Conservation (phyloP, 2,888 invertebrate species). For the Mythimna ferrago region DNA sequence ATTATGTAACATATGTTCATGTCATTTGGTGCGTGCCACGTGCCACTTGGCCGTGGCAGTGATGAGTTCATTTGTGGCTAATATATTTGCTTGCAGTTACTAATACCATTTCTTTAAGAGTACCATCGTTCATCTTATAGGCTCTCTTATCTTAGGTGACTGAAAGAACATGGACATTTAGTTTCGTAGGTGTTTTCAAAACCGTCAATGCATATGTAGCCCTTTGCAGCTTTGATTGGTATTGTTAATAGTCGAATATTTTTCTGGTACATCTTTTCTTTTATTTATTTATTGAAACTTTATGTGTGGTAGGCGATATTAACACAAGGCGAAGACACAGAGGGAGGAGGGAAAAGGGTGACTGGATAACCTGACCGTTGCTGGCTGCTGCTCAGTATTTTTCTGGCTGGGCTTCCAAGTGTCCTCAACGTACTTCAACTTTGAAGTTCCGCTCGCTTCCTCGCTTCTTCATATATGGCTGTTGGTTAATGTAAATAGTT, state of each 20-base stretch:
- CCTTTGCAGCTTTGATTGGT: background rate
- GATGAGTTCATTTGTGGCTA: slow-evolving; percentile 36
- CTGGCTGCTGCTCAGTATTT: too few relatives aligned
- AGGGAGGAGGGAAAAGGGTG: too few relatives aligned
- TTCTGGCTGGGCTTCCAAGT: too few relatives aligned
- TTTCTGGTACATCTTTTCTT: background rate
- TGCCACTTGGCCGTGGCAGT: slow-evolving; percentile 41
- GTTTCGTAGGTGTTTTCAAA: background rate
- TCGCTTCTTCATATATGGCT: too few relatives aligned
- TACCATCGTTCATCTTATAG: background rate
- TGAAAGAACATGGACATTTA: background rate
- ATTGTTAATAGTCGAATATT: background rate
- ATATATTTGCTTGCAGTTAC: slow-evolving; percentile 9
- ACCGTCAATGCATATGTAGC: background rate
- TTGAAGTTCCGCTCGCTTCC: too few relatives aligned
- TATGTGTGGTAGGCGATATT: too few relatives aligned
- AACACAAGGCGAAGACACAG: too few relatives aligned
- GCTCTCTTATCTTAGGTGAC: background rate
- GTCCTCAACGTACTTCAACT: too few relatives aligned
- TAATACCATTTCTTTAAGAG: slow-evolving; percentile 13
- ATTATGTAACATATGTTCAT: slow-evolving; percentile 24
- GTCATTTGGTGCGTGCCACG: slow-evolving; percentile 58
- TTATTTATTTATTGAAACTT: background rate
- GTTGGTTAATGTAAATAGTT: background rate
- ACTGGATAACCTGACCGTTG: too few relatives aligned